Base-by-base conservation (phyloP, 2,888 invertebrate species). In the Bursaphelenchus okinawaensis region DNA sequence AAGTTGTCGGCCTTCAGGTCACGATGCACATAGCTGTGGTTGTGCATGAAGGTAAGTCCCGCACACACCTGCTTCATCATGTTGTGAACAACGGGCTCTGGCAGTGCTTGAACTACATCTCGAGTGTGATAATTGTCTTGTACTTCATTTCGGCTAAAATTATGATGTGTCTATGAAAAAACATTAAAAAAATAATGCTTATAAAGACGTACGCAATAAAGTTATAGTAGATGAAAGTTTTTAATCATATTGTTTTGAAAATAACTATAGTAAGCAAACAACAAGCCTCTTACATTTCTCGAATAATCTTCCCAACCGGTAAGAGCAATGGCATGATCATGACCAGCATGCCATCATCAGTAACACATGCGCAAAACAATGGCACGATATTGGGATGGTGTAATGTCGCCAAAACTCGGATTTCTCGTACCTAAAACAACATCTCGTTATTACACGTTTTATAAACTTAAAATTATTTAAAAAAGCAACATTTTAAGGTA, bases 1-100 rank as follows among this genome's bases (percentile, higher is more conserved):
- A 99, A 87, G 86, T 99, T 99, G 85, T 99, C 98, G 84, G 99
- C 86, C 84, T 99, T 98, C 84, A 98, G 89, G 87, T 98, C 98
- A 52, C 65, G 52, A 87, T 96, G 98, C 83, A 98, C 95, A 83
- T 99, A 95, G 85, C 91, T 92, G 86, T 94, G 93, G 84, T 95
- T 93, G 86, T 99, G 98, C 84, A 99, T 88, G 88, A 94, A 99
- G 87, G 98, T 95, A 83, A 99, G 87, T 67, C 95, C 98, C 76
- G 16, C 3, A 40, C 40, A 40, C 12, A 40, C 40, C 40, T 40
- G 40, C 40, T 40, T 12, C 16, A 40, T 40, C 16, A 40, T 40
- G n/a, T 40, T 40, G 40, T 40, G 40, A 6, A 40, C 40, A 16
- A 40, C 6, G n/a, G 12, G 16, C n/a, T 40, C 40, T 40, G 40